A percentile compares a stretch with the other conserved stretches of the same genome.
Conservation (phyloP, 1,140 invertebrate genomes). For the Zaprionus davidi region DNA sequence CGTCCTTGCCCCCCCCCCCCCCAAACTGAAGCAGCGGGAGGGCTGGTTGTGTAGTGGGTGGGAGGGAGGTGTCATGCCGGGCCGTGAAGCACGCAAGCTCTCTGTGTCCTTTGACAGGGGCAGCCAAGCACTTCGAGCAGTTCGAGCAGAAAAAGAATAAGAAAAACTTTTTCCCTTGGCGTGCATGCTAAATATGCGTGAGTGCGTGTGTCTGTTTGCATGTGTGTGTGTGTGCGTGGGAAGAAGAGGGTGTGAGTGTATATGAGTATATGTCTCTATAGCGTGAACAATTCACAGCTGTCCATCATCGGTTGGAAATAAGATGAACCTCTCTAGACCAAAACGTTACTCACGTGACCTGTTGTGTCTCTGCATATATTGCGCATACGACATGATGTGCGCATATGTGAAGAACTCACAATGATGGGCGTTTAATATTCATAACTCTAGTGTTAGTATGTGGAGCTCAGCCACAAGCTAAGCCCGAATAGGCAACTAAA, state of each 20-base stretch:
- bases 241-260: neutral
- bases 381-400: conserved; percentile 20
- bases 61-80: neutral
- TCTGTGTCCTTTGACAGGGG: conserved; percentile 37
- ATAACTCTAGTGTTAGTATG: neutral
- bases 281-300: conserved; percentile 14
- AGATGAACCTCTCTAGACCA: neutral
- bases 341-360: neutral
- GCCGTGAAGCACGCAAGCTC: conserved; percentile 1
- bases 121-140: conserved; percentile 43
- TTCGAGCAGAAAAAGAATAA: conserved; percentile 54
- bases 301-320: conserved; percentile 16
- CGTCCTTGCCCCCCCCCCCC: conserved; percentile 34
- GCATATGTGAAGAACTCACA: neutral
- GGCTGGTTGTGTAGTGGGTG: neutral
- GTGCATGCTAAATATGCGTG: conserved; percentile 7
- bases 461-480: neutral
- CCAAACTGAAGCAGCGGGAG: neutral
- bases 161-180: conserved; percentile 37
- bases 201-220: neutral
- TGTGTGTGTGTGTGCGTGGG: neutral
- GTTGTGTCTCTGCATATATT: neutral
- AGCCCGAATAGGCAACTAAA: conserved; percentile 21
- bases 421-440: neutral
- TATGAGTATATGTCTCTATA: neutral